phyloP scores from a whole-genome alignment of 2,888 invertebrate genomes.

The Acrocera orbiculus region DNA sequence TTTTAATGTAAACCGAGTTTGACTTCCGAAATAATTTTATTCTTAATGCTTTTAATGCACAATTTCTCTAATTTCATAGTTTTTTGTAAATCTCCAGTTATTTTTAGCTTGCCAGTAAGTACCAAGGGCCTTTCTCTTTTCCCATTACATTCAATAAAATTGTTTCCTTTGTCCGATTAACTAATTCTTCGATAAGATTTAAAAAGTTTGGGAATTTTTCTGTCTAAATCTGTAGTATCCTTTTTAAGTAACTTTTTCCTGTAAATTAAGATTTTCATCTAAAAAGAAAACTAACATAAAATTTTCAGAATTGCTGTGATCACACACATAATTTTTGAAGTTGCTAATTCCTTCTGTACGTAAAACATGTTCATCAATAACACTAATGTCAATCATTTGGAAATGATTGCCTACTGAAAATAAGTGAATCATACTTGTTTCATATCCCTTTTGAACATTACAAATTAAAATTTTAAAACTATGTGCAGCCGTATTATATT shows the following conservation, averaged over 20 bases:
- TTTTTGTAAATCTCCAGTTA: conserved; percentile 77
- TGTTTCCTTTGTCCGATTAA: conserved; percentile 63
- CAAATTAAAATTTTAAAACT: too few species aligned
- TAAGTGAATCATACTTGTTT: too few species aligned
- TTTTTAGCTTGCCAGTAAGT: conserved; percentile 84
- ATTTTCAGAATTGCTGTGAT: conserved; percentile 47
- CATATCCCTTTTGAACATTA: too few species aligned
- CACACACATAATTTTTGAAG: conserved; percentile 66
- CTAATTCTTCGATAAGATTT: conserved; percentile 55
- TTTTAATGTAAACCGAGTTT: too few species aligned
- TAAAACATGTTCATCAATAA: conserved; percentile 80
- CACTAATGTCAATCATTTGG: conserved; percentile 91
- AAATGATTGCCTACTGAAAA: too few species aligned
- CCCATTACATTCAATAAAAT: conserved; percentile 82
- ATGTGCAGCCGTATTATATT: too few species aligned
- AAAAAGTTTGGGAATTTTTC: conserved; percentile 51
- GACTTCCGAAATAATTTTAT: too few species aligned
- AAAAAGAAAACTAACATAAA: conserved; percentile 83
- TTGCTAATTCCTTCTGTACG: conserved; percentile 62
- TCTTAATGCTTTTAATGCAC: too few species aligned
- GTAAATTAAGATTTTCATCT: conserved; percentile 22
- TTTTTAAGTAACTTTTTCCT: not conserved
- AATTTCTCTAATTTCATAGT: conserved; percentile 90
- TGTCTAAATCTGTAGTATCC: conserved; percentile 21
- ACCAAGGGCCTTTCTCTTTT: conserved; percentile 52